A percentile compares a stretch with the other conserved stretches of the same genome.
These are phyloP conservation scores for Dasyurus viverrinus DNA, from an alignment of 2,113 vertebrate species.

Conservation along the genomic window DNA sequence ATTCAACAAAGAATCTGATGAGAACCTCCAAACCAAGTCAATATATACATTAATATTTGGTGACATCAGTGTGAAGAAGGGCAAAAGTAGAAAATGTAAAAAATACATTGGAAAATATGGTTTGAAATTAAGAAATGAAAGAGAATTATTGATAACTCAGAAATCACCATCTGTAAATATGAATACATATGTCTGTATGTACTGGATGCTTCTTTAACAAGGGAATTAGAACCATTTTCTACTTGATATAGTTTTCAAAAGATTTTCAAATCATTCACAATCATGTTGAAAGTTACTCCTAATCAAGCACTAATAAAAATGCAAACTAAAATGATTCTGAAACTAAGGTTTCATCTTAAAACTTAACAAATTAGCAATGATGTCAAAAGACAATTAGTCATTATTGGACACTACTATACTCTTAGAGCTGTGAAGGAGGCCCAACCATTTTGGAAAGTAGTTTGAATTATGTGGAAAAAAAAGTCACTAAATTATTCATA, in stretches of 20 bases:
- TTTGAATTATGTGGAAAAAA: neutral
- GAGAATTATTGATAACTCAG: neutral
- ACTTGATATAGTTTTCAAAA: neutral
- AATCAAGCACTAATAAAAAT: neutral
- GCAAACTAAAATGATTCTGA: neutral
- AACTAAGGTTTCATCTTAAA: neutral
- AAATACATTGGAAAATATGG: neutral
- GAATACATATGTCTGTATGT: neutral
- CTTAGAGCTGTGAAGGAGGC: neutral
- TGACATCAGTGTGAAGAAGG: neutral
- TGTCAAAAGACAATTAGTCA: neutral
- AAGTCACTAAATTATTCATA: neutral
- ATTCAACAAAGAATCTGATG: neutral
- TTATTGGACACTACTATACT: neutral
- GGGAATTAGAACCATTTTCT: neutral
- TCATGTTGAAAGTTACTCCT: neutral
- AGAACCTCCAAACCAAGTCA: neutral
- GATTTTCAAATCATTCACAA: neutral
- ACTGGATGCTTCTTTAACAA: neutral
- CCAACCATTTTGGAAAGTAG: neutral
- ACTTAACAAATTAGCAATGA: neutral
- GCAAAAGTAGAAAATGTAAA: neutral
- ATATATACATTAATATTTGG: neutral
- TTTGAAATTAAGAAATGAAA: neutral
- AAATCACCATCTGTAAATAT: neutral